phyloP scores from a whole-genome alignment of 2,888 invertebrate genomes.

The Cerastis rubricosa region DNA sequence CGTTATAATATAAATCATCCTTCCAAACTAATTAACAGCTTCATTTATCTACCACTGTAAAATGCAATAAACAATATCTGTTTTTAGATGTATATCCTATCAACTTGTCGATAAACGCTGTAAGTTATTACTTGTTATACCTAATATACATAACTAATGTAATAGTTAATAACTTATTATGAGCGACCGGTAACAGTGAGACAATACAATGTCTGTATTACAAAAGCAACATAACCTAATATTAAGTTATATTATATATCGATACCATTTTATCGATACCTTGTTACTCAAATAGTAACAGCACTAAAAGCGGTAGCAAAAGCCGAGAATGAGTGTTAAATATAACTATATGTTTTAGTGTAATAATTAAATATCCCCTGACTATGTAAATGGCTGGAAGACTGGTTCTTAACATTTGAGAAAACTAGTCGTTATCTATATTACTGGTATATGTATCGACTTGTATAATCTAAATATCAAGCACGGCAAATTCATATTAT shows the following conservation, averaged over 20 bases:
- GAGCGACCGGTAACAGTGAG: not conserved
- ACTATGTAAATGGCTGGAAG: constrained; percentile 14
- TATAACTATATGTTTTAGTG: constrained; percentile 65
- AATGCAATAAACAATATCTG: not conserved
- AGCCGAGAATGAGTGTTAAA: constrained; percentile 69
- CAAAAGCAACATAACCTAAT: not conserved
- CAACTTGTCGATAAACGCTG: constrained; percentile 24
- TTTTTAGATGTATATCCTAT: not conserved
- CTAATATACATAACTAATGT: not conserved
- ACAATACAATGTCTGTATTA: constrained; percentile 1
- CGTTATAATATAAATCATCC: constrained; percentile 12
- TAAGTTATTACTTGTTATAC: not conserved
- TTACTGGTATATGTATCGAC: too few relatives aligned
- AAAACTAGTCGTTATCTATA: constrained; percentile 2
- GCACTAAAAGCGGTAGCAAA: constrained; percentile 57
- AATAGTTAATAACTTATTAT: constrained; percentile 24
- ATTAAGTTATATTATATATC: not conserved
- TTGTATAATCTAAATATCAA: too few relatives aligned
- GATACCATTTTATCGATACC: constrained; percentile 41
- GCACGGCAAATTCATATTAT: too few relatives aligned
- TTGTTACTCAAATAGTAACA: constrained; percentile 14
- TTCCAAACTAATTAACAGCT: constrained; percentile 1
- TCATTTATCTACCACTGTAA: not conserved
- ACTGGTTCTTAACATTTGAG: constrained; percentile 12
- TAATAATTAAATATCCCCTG: constrained; percentile 46